Evolutionary conservation across 2,888 invertebrate genomes (phyloP).

Genomic region (Cacoxenus indagator): DNA sequence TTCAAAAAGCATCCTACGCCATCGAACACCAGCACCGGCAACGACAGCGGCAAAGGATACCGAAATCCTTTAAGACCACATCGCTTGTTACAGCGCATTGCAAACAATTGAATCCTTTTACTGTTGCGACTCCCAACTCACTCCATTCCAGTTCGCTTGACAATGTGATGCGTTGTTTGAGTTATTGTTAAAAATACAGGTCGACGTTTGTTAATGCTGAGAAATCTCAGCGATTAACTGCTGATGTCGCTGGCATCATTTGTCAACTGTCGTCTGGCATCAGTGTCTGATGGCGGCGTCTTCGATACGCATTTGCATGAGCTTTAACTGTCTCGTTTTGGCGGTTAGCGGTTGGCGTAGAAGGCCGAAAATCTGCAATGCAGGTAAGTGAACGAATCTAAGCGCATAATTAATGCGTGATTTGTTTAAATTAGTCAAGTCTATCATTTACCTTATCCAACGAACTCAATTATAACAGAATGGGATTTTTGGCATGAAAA

Average conservation of each 20-base stretch:
- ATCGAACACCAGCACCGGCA: constrained; percentile 25
- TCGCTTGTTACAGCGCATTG: constrained; percentile 25
- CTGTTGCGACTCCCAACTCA: constrained; percentile 40
- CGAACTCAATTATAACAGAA: too few relatives aligned
- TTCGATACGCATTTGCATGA: constrained; percentile 22
- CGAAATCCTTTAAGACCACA: constrained; percentile 57
- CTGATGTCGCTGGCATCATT: constrained; percentile 51
- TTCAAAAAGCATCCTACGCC: constrained; percentile 28
- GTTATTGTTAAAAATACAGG: constrained; percentile 22
- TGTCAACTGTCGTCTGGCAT: constrained; percentile 50
- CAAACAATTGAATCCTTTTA: constrained; percentile 29
- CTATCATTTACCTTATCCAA: too few relatives aligned
- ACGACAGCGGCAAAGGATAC: constrained; percentile 51
- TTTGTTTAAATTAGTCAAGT: constrained; percentile 48
- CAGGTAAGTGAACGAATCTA: neutral
- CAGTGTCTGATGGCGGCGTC: neutral
- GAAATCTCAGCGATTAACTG: constrained; percentile 57
- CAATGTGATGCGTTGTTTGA: constrained; percentile 57
- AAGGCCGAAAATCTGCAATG: neutral
- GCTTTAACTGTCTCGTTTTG: neutral
- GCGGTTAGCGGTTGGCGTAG: constrained; percentile 6
- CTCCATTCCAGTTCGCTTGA: constrained; percentile 38
- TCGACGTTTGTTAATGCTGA: constrained; percentile 27
- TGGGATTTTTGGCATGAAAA: too few relatives aligned
- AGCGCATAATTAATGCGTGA: constrained; percentile 47